Base-by-base conservation (phyloP, 2,888 invertebrate genomes). In the Boloria selene region DNA sequence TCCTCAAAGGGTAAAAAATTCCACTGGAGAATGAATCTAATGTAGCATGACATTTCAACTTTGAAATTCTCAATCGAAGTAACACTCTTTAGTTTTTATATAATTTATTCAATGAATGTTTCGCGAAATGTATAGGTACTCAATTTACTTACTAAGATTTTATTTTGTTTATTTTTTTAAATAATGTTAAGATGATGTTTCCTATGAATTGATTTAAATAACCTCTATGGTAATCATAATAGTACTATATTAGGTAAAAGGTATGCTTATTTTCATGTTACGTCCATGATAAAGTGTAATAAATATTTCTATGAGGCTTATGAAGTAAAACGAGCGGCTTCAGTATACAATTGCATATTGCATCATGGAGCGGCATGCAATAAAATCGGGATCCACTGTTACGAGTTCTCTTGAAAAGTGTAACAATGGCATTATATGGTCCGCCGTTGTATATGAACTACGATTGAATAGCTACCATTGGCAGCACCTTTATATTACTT, bases 331-430 rank as follows among this genome's bases (percentile, higher is more conserved):
- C 63, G 60, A 45, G n/a, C 26, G 70, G 70, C 70, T 70, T 71
- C 66, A 70, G 51, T 77, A 75, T 74, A 79, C 77, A 75, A 80
- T 75, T 76, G 79, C 81, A 85, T 85, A 86, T 77, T 85, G 84
- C 86, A 81, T 78, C 78, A 72, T 70, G 71, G 65, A 73, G 69
- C 78, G 73, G 76, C 79, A 81, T 81, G 90, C 87, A 90, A 90
- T 90, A 88, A 88, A 88, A 86, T 83, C 84, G 84, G 87, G 85
- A 88, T 90, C 87, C 85, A 81, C 87, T 82, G 87, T 85, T 87
- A 87, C 86, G 84, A 85, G 82, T 82, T 79, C 83, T 79, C 83
- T 83, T 83, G 79, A 81, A 77, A 81, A 80, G 77, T 81, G 76
- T 83, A 87, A 88, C 88, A 88, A 86, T 87, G 82, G 85, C 79